Conservation (phyloP, 2,888 invertebrate species). For the Pseudococcus jackbeardsleyi region DNA sequence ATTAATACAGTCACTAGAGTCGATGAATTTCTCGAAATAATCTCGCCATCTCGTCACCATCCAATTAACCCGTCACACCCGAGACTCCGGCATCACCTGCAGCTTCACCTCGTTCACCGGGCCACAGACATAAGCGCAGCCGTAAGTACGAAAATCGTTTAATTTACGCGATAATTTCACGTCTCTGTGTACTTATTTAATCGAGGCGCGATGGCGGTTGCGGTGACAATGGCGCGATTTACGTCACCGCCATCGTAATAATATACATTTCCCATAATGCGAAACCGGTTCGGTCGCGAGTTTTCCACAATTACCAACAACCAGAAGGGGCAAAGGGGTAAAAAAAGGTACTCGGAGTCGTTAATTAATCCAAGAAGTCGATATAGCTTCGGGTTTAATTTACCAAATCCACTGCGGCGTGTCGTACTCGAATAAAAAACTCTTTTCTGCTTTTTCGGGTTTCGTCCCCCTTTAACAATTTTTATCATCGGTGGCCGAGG, state of each 20-base stretch:
- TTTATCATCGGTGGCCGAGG: not conserved
- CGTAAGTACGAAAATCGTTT: not conserved
- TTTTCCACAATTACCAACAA: not conserved
- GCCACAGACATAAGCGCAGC: too few relatives aligned
- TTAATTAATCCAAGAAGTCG: not conserved
- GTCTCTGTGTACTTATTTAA: not conserved
- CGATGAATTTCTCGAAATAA: constrained; percentile 42
- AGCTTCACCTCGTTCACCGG: not conserved
- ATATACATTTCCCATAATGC: not conserved
- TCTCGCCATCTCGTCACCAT: not conserved
- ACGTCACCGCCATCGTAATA: not conserved
- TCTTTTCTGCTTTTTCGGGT: not conserved
- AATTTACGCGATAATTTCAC: not conserved
- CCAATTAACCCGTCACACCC: not conserved
- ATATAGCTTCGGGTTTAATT: not conserved
- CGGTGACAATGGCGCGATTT: not conserved
- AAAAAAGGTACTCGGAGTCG: not conserved
- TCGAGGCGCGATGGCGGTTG: not conserved
- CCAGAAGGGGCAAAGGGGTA: not conserved
- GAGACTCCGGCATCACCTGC: not conserved
- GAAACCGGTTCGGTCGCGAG: not conserved
- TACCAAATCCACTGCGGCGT: too few relatives aligned
- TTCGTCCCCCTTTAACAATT: not conserved
- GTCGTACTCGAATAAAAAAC: not conserved
- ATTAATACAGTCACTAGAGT: constrained; percentile 24